Evolutionary conservation across 2,797 vertebrate species (phyloP).

Genomic region (Tragelaphus oryx): DNA sequence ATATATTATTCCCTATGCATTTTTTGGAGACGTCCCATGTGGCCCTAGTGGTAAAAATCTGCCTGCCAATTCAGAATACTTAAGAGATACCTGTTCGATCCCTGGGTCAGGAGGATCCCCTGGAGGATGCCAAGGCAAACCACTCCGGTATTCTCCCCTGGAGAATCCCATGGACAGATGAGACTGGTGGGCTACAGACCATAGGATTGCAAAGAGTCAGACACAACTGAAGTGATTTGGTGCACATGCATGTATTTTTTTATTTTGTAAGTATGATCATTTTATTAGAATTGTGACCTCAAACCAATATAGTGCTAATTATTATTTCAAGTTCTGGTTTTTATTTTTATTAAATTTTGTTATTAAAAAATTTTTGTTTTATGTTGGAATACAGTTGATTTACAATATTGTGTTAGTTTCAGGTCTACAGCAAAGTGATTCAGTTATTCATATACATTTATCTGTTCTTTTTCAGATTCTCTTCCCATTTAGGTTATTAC

Average conservation of each 20-base stretch:
- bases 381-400: neutral
- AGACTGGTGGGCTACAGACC: neutral
- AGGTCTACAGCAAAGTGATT: neutral
- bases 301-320: neutral
- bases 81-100: neutral
- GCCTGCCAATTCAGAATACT: neutral
- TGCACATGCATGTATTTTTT: neutral
- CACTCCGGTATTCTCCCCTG: neutral
- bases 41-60: neutral
- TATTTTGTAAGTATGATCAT: neutral
- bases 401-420: neutral
- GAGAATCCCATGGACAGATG: neutral
- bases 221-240: neutral
- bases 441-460: neutral
- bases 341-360: neutral
- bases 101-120: neutral
- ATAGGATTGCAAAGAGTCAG: neutral
- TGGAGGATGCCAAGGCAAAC: neutral
- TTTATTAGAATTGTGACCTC: neutral
- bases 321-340: neutral
- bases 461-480: neutral
- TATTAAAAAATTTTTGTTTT: neutral
- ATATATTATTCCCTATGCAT: neutral
- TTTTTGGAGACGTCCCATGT: neutral
- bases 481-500: neutral